A percentile compares a stretch with the other conserved stretches of the same genome.
Conservation (phyloP, 2,888 invertebrate species). For the Rotaria macrura region DNA sequence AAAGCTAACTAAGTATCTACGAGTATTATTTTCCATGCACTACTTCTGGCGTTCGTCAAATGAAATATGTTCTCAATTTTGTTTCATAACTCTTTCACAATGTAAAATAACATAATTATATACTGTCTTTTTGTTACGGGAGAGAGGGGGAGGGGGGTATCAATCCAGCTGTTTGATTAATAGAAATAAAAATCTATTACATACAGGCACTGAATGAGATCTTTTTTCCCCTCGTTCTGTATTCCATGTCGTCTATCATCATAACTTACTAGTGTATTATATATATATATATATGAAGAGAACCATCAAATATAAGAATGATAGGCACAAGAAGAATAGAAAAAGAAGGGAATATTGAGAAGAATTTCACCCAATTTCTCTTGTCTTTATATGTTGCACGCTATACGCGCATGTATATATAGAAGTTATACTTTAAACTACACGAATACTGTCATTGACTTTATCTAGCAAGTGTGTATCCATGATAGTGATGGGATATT, state of each 20-base stretch:
- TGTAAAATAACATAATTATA: too few relatives aligned
- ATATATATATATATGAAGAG: neutral
- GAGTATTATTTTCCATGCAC: too few relatives aligned
- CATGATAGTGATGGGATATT: neutral
- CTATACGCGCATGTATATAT: neutral
- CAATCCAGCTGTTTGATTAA: too few relatives aligned
- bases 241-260: neutral
- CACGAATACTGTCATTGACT: neutral
- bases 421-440: neutral
- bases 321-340: neutral
- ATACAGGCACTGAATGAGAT: too few relatives aligned
- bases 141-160: too few relatives aligned
- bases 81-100: too few relatives aligned
- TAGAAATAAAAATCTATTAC: too few relatives aligned
- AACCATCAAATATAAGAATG: neutral
- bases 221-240: too few relatives aligned
- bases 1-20: too few relatives aligned
- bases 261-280: neutral
- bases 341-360: neutral
- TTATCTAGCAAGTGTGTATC: neutral
- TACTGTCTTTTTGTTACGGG: too few relatives aligned
- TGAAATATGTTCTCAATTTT: too few relatives aligned
- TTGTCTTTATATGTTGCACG: neutral
- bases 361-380: neutral
- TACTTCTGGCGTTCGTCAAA: too few relatives aligned